Evolutionary conservation across 2,797 vertebrate species (phyloP).

Genomic region (Enteromius trimaculatus): DNA sequence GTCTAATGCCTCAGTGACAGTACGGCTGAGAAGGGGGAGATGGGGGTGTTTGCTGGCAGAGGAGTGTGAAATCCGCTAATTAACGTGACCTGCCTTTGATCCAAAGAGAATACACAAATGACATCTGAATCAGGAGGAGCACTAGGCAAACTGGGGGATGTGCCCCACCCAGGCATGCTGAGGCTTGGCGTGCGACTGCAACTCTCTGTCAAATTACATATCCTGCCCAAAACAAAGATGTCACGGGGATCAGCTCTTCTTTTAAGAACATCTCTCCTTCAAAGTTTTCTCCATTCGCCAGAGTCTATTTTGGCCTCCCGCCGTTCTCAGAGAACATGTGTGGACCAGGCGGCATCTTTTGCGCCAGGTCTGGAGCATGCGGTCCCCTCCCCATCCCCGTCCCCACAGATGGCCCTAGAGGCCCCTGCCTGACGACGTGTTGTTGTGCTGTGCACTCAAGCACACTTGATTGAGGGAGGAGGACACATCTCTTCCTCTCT

Average conservation of each 20-base stretch:
- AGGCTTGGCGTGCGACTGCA: conserved; percentile 49
- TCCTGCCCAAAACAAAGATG: conserved; percentile 51
- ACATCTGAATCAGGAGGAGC: conserved; percentile 73
- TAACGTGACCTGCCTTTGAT: conserved; percentile 80
- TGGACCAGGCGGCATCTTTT: conserved; percentile 37
- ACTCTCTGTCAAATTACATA: conserved; percentile 38
- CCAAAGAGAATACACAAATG: conserved; percentile 74
- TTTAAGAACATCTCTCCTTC: background rate
- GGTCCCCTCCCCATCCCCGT: conserved; percentile 59
- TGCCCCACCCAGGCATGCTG: conserved; percentile 52
- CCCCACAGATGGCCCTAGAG: conserved; percentile 77
- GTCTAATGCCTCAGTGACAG: conserved; percentile 69
- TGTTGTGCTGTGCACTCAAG: conserved; percentile 76
- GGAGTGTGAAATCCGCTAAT: conserved; percentile 77
- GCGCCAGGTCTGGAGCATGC: conserved; percentile 45
- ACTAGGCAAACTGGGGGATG: conserved; percentile 61
- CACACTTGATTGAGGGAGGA: conserved; percentile 75
- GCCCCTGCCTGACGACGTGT: conserved; percentile 74
- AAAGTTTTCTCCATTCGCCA: background rate
- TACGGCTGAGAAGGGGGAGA: conserved; percentile 47
- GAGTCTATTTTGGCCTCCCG: background rate
- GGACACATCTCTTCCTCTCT: conserved; percentile 64
- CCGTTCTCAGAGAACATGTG: conserved; percentile 41
- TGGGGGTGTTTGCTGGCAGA: conserved; percentile 64
- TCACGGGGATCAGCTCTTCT: conserved; percentile 30